Percentiles rank a stretch among this genome's conserved stretches.
Conservation (phyloP, 2,113 vertebrate species). For the Anoura caudifer region DNA sequence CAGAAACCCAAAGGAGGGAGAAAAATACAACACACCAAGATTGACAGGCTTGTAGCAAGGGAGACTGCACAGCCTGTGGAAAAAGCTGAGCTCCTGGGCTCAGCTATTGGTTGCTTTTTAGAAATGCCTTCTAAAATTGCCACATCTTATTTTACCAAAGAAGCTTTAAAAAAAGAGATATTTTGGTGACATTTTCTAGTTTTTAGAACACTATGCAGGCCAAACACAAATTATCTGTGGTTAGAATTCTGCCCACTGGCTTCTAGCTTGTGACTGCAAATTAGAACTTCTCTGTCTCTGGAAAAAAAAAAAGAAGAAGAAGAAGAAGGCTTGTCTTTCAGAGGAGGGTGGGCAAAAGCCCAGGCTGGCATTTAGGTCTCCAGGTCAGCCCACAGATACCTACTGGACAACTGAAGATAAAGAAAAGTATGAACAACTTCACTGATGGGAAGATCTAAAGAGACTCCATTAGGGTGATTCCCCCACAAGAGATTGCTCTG, state of each 20-base stretch:
- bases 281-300: neutral
- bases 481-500: accelerated
- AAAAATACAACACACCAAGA: neutral
- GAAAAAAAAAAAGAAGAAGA: too few relatives aligned
- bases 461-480: accelerated
- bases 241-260: neutral
- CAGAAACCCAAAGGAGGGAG: neutral
- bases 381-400: neutral
- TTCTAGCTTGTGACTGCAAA: neutral
- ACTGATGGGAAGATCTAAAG: neutral
- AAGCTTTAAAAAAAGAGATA: neutral
- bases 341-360: neutral
- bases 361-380: neutral
- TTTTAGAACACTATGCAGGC: neutral
- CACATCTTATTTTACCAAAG: constrained; percentile 9
- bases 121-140: neutral
- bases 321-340: neutral
- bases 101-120: neutral
- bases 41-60: neutral
- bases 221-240: neutral
- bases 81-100: neutral
- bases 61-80: accelerated
- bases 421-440: neutral
- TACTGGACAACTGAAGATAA: neutral
- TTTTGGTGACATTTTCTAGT: neutral